A percentile compares a stretch with the other conserved stretches of the same genome.
These are phyloP conservation scores for Tiliqua scincoides DNA, from an alignment of 2,113 vertebrate species.

Conservation along the genomic window DNA sequence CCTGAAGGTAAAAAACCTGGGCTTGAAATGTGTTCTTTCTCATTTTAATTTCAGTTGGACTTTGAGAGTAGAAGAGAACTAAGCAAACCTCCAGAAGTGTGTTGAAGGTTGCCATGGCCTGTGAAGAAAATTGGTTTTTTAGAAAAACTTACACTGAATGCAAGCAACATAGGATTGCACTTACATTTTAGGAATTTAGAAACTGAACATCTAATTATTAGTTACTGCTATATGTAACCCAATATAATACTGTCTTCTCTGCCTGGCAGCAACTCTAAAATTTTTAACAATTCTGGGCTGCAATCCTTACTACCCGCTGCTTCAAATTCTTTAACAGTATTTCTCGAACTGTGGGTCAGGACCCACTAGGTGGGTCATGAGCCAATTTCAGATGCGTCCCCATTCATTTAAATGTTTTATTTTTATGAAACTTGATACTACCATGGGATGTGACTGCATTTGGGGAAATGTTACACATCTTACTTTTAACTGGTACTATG, in stretches of 20 bases:
- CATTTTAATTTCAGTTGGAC: constrained; percentile 55
- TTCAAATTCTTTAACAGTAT: background rate
- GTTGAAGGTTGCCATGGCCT: background rate
- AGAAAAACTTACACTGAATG: background rate
- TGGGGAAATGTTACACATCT: too few relatives aligned
- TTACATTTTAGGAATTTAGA: background rate
- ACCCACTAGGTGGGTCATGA: too few relatives aligned
- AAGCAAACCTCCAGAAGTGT: constrained; percentile 11
- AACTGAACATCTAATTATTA: background rate
- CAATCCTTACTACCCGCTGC: too few relatives aligned
- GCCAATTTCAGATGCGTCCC: too few relatives aligned
- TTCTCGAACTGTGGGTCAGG: too few relatives aligned
- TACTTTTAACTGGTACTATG: too few relatives aligned
- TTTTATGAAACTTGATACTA: too few relatives aligned
- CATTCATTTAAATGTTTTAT: too few relatives aligned
- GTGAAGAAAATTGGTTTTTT: background rate
- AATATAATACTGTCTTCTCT: background rate
- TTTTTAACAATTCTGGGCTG: too few relatives aligned
- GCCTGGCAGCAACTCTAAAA: background rate
- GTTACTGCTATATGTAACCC: background rate
- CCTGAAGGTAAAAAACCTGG: constrained; percentile 50
- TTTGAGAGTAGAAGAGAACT: constrained; percentile 50
- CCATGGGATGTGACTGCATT: too few relatives aligned
- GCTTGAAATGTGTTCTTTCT: constrained; percentile 46
- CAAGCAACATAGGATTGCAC: background rate